Evolutionary conservation across 2,888 invertebrate species (phyloP), one percentile per base, ranked within the genome.

Genomic region (Erebia aethiops): DNA sequence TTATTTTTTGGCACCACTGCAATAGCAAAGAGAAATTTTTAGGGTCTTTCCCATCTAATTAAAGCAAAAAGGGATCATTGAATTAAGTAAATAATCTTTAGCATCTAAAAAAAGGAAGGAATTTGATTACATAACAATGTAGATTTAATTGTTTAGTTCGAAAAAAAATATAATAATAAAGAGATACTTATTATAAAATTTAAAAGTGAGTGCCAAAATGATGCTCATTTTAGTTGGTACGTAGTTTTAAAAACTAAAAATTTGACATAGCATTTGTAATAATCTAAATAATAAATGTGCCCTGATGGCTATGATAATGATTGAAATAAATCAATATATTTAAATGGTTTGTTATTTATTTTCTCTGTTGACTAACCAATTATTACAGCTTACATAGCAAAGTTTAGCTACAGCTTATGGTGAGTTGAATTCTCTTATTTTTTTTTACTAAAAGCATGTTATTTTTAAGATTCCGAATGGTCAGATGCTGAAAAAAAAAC

Each of bases 161-260:
- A 41, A 35, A 16, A 16, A 1, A 13, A 60, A 9, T 3, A 35
- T 43, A 60, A 43, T 49, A 14, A 26, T 26, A 21, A 62, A 49
- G 21, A 21, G 2, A 49, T 21, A 11, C 3, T 21, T 16, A 58
- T 35, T 13, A 14, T 61, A 18, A 46, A 43, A 11, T n/a, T 43
- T 43, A n/a, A 52, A 16, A 56, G 60, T 66, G 46, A 70, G 61
- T 65, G 70, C 70, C 70, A 70, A 70, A 70, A 52, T 13, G 43
- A 70, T 70, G 70, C 70, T 70, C 70, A 70, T 65, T 70, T 61
- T 66, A 70, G 61, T 54, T 70, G 13, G 57, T 18, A 41, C n/a
- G 9, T 60, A 62, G 43, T 18, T 46, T 57, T 56, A 56, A 41
- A 65, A 63, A 58, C 18, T 46, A 3, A 11, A 46, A 67, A 43